Conservation (phyloP, 92 coral and sea anemone species). For the Phenganax marumi region DNA sequence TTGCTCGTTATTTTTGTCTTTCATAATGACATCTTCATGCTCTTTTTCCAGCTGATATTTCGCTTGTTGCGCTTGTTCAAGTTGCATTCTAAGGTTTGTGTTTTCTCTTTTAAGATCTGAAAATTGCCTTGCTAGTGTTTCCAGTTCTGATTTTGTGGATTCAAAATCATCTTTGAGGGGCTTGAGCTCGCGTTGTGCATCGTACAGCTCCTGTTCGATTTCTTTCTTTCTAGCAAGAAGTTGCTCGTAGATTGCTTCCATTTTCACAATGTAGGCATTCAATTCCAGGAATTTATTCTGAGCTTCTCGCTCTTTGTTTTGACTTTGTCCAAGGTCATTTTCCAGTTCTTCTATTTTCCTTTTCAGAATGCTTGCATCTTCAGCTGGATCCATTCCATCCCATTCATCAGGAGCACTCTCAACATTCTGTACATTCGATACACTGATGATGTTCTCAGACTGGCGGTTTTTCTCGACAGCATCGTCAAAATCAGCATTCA, state of each 20-base stretch:
- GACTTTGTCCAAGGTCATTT: conserved; percentile 60
- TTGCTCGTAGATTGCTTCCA: conserved; percentile 64
- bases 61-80: conserved; percentile 67
- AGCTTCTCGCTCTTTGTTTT: conserved; percentile 80
- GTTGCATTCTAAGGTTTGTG: conserved; percentile 62
- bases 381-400: conserved; percentile 64
- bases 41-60: conserved; percentile 62
- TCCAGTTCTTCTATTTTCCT: conserved; percentile 74
- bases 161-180: conserved; percentile 56
- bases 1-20: conserved; percentile 58
- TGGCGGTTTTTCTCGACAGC: conserved; percentile 79
- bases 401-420: conserved; percentile 79
- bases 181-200: conserved; percentile 63
- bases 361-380: conserved; percentile 69
- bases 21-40: conserved; percentile 73
- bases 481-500: conserved; percentile 83
- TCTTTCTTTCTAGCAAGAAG: conserved; percentile 62
- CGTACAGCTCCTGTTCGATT: conserved; percentile 69
- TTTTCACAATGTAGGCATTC: conserved; percentile 72
- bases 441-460: conserved; percentile 67
- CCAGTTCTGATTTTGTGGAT: conserved; percentile 67
- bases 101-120: conserved; percentile 59
- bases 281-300: conserved; percentile 69
- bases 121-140: conserved; percentile 58
- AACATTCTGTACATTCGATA: conserved; percentile 73